phyloP scores from a whole-genome alignment of 2,113 vertebrate species.

The Sisor rabdophorus region DNA sequence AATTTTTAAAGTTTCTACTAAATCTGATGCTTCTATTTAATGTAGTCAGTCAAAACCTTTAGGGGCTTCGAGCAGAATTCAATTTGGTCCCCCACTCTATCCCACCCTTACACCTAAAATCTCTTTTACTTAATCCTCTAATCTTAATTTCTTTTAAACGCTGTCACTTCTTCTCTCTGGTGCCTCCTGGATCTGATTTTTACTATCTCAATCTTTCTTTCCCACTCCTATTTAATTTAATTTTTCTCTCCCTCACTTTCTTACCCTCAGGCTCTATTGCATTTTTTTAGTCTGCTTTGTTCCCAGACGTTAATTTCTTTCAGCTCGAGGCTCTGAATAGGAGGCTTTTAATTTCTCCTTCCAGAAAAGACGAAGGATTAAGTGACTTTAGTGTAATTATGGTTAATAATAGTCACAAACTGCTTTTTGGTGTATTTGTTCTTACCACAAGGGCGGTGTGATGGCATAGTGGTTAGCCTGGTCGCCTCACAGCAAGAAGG shows the following conservation, averaged over 20 bases:
- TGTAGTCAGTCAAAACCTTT: too few relatives aligned
- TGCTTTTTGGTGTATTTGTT: not conserved
- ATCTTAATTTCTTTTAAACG: too few relatives aligned
- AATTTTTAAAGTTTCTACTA: too few relatives aligned
- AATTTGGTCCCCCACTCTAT: not conserved
- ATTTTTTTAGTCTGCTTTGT: conserved; percentile 31
- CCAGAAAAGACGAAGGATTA: conserved; percentile 36
- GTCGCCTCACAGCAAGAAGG: too few relatives aligned
- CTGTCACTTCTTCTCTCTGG: too few relatives aligned
- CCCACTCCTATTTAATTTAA: too few relatives aligned
- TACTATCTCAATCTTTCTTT: too few relatives aligned
- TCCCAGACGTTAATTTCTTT: conserved; percentile 48
- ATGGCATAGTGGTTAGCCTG: too few relatives aligned
- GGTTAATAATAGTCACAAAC: conserved; percentile 16
- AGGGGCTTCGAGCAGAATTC: too few relatives aligned
- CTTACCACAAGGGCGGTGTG: not conserved
- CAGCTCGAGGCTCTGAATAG: conserved; percentile 39
- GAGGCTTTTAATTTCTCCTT: conserved; percentile 39
- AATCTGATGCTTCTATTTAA: too few relatives aligned
- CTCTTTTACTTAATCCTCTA: too few relatives aligned
- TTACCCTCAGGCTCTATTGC: conserved; percentile 8
- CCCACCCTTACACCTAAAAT: not conserved
- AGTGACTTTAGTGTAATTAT: conserved; percentile 33
- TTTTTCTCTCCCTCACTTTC: not conserved
- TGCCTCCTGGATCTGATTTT: too few relatives aligned